Percentiles rank a stretch among this genome's conserved stretches.
Evolutionary conservation across 1,140 invertebrate genomes (phyloP).

Genomic region (Chrysoperla carnea): DNA sequence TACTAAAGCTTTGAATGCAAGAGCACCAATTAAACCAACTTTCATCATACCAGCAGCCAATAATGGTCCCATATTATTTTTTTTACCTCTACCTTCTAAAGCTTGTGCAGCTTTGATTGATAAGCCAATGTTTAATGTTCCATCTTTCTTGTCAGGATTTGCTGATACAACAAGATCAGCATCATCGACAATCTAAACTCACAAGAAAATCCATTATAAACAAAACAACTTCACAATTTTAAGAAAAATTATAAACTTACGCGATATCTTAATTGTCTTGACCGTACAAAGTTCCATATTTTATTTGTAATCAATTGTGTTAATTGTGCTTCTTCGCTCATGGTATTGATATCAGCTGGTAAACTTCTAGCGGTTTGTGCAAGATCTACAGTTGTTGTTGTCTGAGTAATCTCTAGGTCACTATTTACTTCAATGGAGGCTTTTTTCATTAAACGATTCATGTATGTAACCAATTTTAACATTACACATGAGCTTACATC

Average conservation of each 20-base stretch:
- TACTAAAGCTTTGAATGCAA: conserved; percentile 64
- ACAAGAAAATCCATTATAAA: conserved; percentile 3
- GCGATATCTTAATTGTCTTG: conserved; percentile 45
- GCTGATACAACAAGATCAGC: conserved; percentile 56
- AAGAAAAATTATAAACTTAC: conserved; percentile 7
- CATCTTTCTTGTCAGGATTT: conserved; percentile 40
- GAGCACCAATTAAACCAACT: conserved; percentile 54
- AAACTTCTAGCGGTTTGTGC: conserved; percentile 14
- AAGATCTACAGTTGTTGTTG: conserved; percentile 23
- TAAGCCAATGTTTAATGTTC: conserved; percentile 50
- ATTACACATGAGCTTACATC: conserved; percentile 63
- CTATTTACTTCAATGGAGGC: conserved; percentile 54
- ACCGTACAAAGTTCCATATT: conserved; percentile 51
- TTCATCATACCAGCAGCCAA: conserved; percentile 60
- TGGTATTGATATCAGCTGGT: conserved; percentile 15
- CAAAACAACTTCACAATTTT: background rate
- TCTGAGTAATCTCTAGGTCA: conserved; percentile 57
- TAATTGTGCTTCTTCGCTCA: conserved; percentile 47
- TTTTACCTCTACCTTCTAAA: conserved; percentile 38
- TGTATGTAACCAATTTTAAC: conserved; percentile 59
- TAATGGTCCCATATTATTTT: conserved; percentile 53
- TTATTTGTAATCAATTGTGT: conserved; percentile 51
- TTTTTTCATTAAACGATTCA: conserved; percentile 62
- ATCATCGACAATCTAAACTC: conserved; percentile 37
- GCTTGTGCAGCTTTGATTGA: conserved; percentile 42